These are phyloP conservation scores for Melanotaenia trifasciata DNA, from an alignment of 2,797 vertebrate species.

Conservation along the genomic window DNA sequence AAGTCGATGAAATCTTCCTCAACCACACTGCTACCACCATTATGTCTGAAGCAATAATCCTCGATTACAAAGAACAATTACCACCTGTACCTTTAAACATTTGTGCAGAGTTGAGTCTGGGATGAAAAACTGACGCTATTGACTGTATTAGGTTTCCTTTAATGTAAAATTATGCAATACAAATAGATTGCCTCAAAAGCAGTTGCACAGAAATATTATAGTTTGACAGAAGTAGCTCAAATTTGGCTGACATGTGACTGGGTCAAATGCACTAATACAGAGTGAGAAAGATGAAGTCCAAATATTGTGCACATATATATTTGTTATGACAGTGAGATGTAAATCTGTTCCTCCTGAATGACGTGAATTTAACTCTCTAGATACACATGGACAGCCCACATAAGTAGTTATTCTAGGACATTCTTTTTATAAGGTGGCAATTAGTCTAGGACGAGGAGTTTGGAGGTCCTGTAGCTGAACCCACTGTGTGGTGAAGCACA, in stretches of 20 bases:
- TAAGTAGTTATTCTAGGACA: conserved; percentile 6
- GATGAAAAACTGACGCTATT: conserved; percentile 20
- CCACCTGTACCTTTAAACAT: background rate
- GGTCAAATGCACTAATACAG: background rate
- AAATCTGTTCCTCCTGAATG: conserved; percentile 17
- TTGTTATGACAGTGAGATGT: conserved; percentile 9
- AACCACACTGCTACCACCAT: background rate
- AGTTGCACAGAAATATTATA: conserved; percentile 30
- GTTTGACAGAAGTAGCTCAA: conserved; percentile 12
- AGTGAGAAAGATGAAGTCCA: conserved; percentile 8
- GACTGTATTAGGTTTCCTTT: conserved; percentile 42
- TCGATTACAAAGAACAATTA: background rate
- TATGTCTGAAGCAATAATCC: no score
- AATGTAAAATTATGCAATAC: conserved; percentile 63
- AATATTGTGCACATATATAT: conserved; percentile 2
- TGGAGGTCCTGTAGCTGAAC: conserved; percentile 26
- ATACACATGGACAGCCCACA: conserved; percentile 3
- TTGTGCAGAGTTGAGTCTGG: background rate
- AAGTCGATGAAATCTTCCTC: background rate
- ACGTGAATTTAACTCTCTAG: conserved; percentile 1
- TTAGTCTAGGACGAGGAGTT: conserved; percentile 58
- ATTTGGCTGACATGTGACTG: background rate
- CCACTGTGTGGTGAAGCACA: conserved; percentile 90
- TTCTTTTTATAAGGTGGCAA: background rate
- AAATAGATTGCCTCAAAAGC: conserved; percentile 34